Evolutionary conservation across 2,113 vertebrate genomes (phyloP), one percentile per base, ranked within the genome.

Genomic region (Limnothrissa miodon): DNA sequence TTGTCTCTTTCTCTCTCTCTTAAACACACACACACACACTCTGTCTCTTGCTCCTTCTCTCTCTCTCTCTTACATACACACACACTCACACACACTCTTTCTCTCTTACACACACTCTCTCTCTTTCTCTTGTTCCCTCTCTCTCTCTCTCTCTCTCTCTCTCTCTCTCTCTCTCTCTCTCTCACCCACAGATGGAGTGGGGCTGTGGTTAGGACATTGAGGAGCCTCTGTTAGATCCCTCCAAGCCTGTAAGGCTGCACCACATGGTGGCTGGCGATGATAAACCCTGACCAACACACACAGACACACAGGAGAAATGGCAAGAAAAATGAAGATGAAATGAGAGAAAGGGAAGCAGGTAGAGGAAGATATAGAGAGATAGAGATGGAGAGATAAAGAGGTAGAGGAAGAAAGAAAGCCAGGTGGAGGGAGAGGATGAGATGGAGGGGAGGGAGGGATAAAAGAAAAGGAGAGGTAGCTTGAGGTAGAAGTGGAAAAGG

Each of bases 231-330:
- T 66, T 13, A 39, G 66, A 36, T 74, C 66, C 17, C 29, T 74
- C 66, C 66, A 74, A 74, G 66, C 66, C 66, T 36, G 66, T 4
- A 5, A 74, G 66, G 29, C 66, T 36, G 66, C 36, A 13, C 66
- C 66, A 74, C 36, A 33, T 74, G 66, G 66, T 74, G 66, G 66
- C 66, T 74, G 66, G 59, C 59, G 10, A 29, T 25, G 59, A 25
- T 25, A 33, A 10, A 39, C 66, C 29, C 10, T 36, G 15, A 53
- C 48, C 1, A 3, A 53, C 48, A 21, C 48, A 53, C 19, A 53
- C 48, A 13, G 4, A 53, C 48, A 53, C 48, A 17, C 19, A 53
- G 23, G 21, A 21, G 4, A 5, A 23, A 23, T 19, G 51, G n/a
- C n/a, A n/a, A n/a, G 1, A 4, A 7, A 56, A 6, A 51, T 19